Percentiles rank a stretch among this genome's conserved stretches.
phyloP scores from a whole-genome alignment of 2,113 vertebrate genomes.

The Notiomystis cincta region DNA sequence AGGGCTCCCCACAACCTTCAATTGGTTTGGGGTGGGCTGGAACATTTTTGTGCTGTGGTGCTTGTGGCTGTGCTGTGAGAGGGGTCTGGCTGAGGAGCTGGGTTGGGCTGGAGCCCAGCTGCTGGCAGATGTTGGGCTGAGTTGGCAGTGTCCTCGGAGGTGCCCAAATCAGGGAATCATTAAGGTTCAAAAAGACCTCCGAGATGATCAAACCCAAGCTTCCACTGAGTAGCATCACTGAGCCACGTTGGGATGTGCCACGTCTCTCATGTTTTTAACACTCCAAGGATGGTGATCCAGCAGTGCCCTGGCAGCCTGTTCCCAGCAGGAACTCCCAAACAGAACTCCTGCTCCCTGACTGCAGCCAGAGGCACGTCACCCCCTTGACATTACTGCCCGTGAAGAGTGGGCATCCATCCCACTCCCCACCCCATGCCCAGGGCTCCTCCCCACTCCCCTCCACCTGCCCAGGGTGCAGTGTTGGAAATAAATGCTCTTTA shows the following conservation, averaged over 20 bases:
- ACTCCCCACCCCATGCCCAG: rapidly evolving
- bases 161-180: background rate
- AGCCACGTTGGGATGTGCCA: rapidly evolving
- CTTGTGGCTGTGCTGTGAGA: background rate
- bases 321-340: background rate
- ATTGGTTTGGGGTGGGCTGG: too few species aligned
- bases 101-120: background rate
- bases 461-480: background rate
- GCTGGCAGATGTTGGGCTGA: background rate
- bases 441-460: background rate
- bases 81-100: background rate
- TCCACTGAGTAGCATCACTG: background rate
- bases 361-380: rapidly evolving
- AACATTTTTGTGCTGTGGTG: rapidly evolving
- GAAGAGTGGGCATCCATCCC: background rate
- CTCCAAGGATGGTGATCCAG: background rate
- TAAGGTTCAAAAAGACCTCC: background rate
- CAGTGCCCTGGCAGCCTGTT: background rate
- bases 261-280: rapidly evolving
- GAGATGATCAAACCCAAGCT: background rate
- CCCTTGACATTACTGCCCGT: rapidly evolving
- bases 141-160: background rate
- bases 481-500: background rate
- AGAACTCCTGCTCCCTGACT: rapidly evolving
- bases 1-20: background rate